These are phyloP conservation scores for Characodon lateralis DNA, from an alignment of 2,797 vertebrate genomes.

Conservation along the genomic window DNA sequence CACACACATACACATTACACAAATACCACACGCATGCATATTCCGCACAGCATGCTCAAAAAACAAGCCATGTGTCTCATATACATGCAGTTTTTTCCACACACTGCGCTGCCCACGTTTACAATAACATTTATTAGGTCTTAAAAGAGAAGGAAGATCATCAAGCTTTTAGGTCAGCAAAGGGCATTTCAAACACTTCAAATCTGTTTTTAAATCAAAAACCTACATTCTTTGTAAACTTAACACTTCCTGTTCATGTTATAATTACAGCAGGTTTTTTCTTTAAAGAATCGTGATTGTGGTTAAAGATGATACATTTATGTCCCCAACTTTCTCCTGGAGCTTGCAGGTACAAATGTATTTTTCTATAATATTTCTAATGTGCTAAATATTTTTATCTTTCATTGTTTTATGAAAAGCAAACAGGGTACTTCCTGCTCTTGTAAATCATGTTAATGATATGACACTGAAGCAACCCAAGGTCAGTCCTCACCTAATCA, in stretches of 20 bases:
- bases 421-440: slow-evolving; percentile 35
- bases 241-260: background rate
- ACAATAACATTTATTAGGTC: background rate
- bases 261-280: background rate
- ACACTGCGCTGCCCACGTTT: background rate
- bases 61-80: slow-evolving; percentile 11
- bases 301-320: background rate
- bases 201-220: background rate
- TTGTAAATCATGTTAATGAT: slow-evolving; percentile 63
- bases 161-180: background rate
- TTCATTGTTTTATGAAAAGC: slow-evolving; percentile 1
- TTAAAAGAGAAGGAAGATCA: background rate
- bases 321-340: background rate
- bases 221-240: background rate
- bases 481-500: slow-evolving; percentile 64
- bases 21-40: slow-evolving; percentile 23
- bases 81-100: background rate
- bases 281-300: background rate
- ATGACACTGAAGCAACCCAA: slow-evolving; percentile 52
- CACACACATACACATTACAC: slow-evolving; percentile 21
- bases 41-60: slow-evolving; percentile 21
- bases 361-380: background rate
- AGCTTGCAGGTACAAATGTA: background rate
- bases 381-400: background rate
- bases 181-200: background rate